Base-by-base conservation (phyloP, 2,797 vertebrate genomes). In the Rachycentron canadum region DNA sequence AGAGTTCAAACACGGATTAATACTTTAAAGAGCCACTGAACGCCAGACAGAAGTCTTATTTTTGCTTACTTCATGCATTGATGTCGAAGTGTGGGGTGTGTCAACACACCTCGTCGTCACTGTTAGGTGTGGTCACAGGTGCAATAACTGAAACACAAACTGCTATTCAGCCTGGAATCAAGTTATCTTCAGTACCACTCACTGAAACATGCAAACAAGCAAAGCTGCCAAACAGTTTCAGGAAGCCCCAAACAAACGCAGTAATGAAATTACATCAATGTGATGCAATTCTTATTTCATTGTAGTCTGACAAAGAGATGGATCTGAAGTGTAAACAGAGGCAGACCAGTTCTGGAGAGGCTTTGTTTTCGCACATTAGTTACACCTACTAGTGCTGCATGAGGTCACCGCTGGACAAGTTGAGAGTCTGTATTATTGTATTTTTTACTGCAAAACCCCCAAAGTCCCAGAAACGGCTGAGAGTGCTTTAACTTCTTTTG, bases 121-220 rank as follows among this genome's bases (percentile, higher is more conserved):
- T 43, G 43, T n/a, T 23, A 45, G 78, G 66, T 61, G 72, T 28
- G 66, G 66, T 21, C 14, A 4, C 40, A 36, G 78, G 59, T 60
- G 23, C 25, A 32, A n/a, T 21, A 8, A n/a, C 26, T 1, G 11
- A 25, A 8, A 26, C 13, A 74, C 43, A 2, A 30, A 36, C 47
- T 38, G 38, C 55, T 55, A 50, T 64, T 40, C 23, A 62, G 17
- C 9, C 28, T 19, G 17, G 25, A 25, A 23, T 55, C 19, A 43
- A 36, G 36, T 41, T 43, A 19, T 45, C 6, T 19, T 30, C 32
- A 23, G 1, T 50, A 9, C 4, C 4, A 32, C 8, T 16, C 8
- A 3, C 13, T 36, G 52, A 71, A 19, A 8, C 23, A 0, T 13
- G 10, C 62, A 53, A 52, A n/a, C n/a, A 1, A 23, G 30, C 5